These are phyloP conservation scores for Sorex fumeus DNA, from an alignment of 2,113 vertebrate genomes.

Conservation along the genomic window DNA sequence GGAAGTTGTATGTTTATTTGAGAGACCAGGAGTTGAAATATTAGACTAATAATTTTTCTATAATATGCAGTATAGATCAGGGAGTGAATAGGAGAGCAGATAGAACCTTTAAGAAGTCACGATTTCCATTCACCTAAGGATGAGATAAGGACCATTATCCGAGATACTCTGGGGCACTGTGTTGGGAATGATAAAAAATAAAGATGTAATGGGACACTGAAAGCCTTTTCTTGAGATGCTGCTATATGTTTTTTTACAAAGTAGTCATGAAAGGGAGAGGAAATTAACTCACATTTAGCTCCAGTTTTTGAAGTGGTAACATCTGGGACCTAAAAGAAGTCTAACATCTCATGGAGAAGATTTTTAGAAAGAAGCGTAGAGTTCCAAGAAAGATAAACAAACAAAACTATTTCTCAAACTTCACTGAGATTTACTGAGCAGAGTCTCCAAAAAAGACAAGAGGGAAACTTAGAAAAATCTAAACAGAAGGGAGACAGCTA, in stretches of 20 bases:
- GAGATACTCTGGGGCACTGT: neutral
- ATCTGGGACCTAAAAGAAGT: neutral
- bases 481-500: slow-evolving; percentile 3
- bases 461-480: neutral
- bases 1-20: neutral
- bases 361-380: neutral
- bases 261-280: neutral
- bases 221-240: neutral
- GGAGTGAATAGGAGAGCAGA: neutral
- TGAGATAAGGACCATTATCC: neutral
- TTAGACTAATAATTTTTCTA: neutral
- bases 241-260: neutral
- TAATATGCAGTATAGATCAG: neutral
- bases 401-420: neutral
- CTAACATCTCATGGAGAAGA: neutral
- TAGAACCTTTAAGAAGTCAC: neutral
- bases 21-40: neutral
- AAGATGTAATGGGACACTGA: neutral
- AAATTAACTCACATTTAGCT: neutral
- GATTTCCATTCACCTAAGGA: neutral
- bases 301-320: neutral
- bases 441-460: neutral
- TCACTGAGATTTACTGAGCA: neutral
- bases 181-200: neutral
- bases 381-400: neutral